A percentile compares a stretch with the other conserved stretches of the same genome.
Conservation (phyloP, 2,888 invertebrate genomes). For the Conomelus anceps region DNA sequence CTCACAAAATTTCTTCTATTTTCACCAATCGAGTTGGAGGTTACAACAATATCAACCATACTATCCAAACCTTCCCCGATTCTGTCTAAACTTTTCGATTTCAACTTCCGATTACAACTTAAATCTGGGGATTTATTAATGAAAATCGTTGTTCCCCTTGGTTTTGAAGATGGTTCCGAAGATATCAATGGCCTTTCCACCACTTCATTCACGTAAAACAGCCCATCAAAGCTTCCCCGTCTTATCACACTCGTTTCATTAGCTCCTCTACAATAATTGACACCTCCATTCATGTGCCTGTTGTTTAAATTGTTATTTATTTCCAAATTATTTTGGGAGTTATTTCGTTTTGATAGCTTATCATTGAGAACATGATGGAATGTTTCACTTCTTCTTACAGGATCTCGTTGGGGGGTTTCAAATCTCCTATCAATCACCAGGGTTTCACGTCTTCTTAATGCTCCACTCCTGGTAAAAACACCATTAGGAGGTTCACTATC, state of each 20-base stretch:
- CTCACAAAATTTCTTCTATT: not conserved
- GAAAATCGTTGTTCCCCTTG: constrained; percentile 27
- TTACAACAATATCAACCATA: constrained; percentile 63
- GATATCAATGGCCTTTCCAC: constrained; percentile 1
- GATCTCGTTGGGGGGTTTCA: constrained; percentile 21
- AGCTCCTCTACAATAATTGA: not conserved
- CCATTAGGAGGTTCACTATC: constrained; percentile 3
- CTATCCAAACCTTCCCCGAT: constrained; percentile 66
- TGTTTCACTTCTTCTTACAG: constrained; percentile 30
- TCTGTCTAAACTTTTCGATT: constrained; percentile 66
- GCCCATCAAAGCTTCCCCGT: constrained; percentile 43
- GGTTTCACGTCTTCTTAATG: constrained; percentile 10
- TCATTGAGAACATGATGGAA: constrained; percentile 27
- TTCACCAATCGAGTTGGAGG: constrained; percentile 35
- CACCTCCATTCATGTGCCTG: not conserved
- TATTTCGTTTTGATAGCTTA: constrained; percentile 20
- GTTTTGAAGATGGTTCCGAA: constrained; percentile 13
- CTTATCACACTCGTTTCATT: constrained; percentile 31
- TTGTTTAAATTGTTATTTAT: not conserved
- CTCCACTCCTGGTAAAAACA: not conserved
- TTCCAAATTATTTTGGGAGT: not conserved
- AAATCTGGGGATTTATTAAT: constrained; percentile 27
- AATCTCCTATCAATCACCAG: constrained; percentile 9
- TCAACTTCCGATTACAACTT: constrained; percentile 26
- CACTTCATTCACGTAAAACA: constrained; percentile 40